Percentiles rank a stretch among this genome's conserved stretches.
These are phyloP conservation scores for Rosalia funebris DNA, from an alignment of 2,888 invertebrate genomes.

Conservation along the genomic window DNA sequence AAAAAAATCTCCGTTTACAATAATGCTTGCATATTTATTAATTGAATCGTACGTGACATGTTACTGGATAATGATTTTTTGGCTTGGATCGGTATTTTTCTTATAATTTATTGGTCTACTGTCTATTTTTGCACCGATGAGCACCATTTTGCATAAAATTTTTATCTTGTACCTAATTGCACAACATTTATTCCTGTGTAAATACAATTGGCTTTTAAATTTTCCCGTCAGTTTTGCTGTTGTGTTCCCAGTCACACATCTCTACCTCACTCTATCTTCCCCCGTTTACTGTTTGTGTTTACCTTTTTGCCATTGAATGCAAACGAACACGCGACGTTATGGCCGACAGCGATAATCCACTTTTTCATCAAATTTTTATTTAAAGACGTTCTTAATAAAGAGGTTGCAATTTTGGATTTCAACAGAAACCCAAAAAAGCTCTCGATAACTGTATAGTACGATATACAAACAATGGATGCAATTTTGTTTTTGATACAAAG, in stretches of 20 bases:
- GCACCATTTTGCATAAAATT: conserved; percentile 39
- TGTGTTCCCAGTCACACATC: conserved; percentile 8
- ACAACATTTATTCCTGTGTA: conserved; percentile 34
- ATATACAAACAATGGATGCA: too few species aligned
- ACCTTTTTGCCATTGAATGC: conserved; percentile 11
- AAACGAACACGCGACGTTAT: neutral
- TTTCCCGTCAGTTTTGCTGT: conserved; percentile 22
- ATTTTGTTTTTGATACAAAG: too few species aligned
- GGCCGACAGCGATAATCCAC: too few species aligned
- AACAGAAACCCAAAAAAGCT: too few species aligned
- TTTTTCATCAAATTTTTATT: too few species aligned
- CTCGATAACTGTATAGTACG: too few species aligned
- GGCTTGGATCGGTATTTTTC: conserved; percentile 59
- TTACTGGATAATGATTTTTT: conserved; percentile 64
- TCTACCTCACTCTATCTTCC: conserved; percentile 2
- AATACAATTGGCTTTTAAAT: conserved; percentile 30
- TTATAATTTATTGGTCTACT: conserved; percentile 62
- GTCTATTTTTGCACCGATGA: conserved; percentile 43
- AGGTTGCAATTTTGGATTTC: too few species aligned
- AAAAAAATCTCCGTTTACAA: conserved; percentile 67
- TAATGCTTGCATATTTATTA: conserved; percentile 63
- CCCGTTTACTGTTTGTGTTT: conserved; percentile 7
- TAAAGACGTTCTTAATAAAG: too few species aligned
- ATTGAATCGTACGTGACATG: conserved; percentile 63
- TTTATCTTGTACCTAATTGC: conserved; percentile 31